Evolutionary conservation across 2,797 vertebrate species (phyloP).

Genomic region (Rhodeus uyekii): DNA sequence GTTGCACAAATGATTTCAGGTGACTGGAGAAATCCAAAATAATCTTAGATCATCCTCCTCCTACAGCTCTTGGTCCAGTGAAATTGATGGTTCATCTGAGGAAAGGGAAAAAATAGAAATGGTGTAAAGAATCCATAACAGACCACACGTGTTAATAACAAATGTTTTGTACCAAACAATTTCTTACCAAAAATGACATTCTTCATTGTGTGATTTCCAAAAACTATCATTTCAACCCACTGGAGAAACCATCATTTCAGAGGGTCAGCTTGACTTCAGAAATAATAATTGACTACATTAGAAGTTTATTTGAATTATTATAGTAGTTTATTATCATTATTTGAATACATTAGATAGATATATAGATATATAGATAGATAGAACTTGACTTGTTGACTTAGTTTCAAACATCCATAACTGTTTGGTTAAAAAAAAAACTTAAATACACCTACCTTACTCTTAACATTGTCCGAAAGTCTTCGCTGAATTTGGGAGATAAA

Average conservation of each 20-base stretch:
- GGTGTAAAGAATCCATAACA: neutral
- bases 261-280: neutral
- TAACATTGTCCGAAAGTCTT: neutral
- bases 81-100: conserved; percentile 19
- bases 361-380: neutral
- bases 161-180: neutral
- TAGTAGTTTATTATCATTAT: too few species aligned
- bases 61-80: neutral
- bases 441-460: neutral
- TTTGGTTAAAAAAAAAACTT: neutral
- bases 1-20: conserved; percentile 55
- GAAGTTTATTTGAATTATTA: too few species aligned
- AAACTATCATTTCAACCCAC: too few species aligned
- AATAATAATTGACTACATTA: too few species aligned
- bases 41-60: neutral
- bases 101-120: conserved; percentile 51
- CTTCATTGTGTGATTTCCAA: neutral
- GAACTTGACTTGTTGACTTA: neutral
- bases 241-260: neutral
- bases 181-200: neutral
- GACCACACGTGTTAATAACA: neutral
- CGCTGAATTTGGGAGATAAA: neutral
- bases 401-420: neutral
- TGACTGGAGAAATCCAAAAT: neutral
- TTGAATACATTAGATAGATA: too few species aligned